Base-by-base conservation (phyloP, 1,140 invertebrate genomes). In the Luehdorfia chinensis region DNA sequence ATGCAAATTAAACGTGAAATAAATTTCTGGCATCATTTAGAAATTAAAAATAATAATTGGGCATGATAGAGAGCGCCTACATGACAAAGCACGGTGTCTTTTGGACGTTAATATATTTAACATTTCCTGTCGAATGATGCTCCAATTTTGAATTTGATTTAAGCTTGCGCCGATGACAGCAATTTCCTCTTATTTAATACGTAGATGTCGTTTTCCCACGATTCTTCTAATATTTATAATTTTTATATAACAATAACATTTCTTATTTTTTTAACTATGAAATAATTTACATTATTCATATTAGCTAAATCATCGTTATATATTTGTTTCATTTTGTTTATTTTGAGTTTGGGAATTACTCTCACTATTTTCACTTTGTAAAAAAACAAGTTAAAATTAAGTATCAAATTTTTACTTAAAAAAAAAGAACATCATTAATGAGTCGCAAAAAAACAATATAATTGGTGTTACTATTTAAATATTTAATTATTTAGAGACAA, bases 91-190 rank as follows among this genome's bases (percentile, higher is more conserved):
- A 47, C 58, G 50, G 50, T 45, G 67, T 62, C 61, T 41, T 44
- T 55, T 62, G 50, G 71, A 77, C 73, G 63, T 71, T 74, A 73
- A 73, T 75, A 73, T 68, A 84, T 81, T 79, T 62, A 59, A 68
- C 63, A 73, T 64, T 76, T 84, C 79, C 79, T 66, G 68, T 50
- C 71, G 65, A 78, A 77, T 71, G 67, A 73, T 81, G 76, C 71
- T 75, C 76, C 72, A 81, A 79, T 84, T 84, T 79, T 81, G 63
- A 75, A 66, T 84, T 75, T 81, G 75, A 84, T 84, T 81, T 84
- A 84, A 74, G 68, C 67, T 59, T 61, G 50, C 49, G 50, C 47
- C 63, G 77, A 21, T 71, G 79, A 84, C 76, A 74, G 62, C 69
- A 61, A 70, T 80, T 78, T 84, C 79, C 79, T 78, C 49, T 60